These are phyloP conservation scores for Eriocheir sinensis DNA, from an alignment of 1,140 invertebrate genomes.

Conservation along the genomic window DNA sequence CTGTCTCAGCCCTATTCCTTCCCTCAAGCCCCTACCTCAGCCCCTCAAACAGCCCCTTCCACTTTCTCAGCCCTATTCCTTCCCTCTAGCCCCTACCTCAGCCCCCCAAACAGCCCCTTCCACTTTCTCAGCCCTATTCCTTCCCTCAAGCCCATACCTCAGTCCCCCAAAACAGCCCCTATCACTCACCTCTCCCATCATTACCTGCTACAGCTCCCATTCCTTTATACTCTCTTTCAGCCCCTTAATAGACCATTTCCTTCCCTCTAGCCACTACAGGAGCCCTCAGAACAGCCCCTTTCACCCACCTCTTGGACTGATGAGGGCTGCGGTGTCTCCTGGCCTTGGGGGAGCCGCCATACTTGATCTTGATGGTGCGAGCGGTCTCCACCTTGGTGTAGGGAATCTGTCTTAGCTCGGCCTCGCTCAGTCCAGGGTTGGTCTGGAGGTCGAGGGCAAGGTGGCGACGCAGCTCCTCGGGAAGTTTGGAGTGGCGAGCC, in stretches of 20 bases:
- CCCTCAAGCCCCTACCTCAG: background rate
- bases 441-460: constrained; percentile 95
- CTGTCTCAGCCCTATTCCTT: background rate
- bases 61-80: too few relatives aligned
- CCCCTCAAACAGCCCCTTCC: background rate
- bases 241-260: background rate
- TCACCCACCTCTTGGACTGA: constrained; percentile 78
- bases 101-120: too few relatives aligned
- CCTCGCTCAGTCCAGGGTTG: constrained; percentile 93
- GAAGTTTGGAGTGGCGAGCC: constrained; percentile 84
- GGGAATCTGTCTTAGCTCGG: constrained; percentile 94
- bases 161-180: background rate
- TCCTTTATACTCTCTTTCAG: background rate
- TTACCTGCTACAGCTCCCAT: background rate
- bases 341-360: constrained; percentile 74
- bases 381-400: constrained; percentile 91
- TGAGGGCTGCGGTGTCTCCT: constrained; percentile 82
- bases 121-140: background rate
- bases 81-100: too few relatives aligned
- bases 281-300: too few relatives aligned
- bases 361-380: constrained; percentile 79
- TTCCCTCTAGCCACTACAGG: too few relatives aligned
- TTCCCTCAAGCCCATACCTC: background rate
- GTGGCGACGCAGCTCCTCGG: constrained; percentile 88
- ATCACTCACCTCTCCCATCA: background rate